These are phyloP conservation scores for Micrasema minimum DNA, from an alignment of 1,140 invertebrate genomes.

Conservation along the genomic window DNA sequence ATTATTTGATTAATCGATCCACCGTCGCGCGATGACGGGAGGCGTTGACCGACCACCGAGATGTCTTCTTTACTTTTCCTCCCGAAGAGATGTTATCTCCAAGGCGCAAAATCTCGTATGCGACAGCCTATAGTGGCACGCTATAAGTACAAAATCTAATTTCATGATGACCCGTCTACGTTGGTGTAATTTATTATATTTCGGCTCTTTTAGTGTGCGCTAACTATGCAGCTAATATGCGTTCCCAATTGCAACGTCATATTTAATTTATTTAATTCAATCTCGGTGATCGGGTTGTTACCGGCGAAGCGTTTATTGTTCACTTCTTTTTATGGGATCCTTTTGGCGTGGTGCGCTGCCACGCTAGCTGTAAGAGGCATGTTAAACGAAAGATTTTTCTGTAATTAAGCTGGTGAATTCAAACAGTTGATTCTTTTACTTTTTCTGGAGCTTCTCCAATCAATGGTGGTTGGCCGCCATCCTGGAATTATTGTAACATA, in stretches of 20 bases:
- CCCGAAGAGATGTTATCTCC: constrained; percentile 38
- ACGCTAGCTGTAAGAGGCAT: no score
- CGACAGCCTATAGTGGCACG: constrained; percentile 21
- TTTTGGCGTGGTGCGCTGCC: no score
- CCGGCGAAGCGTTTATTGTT: constrained; percentile 30
- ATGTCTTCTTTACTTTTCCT: constrained; percentile 26
- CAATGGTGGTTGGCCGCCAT: no score
- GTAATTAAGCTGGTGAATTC: no score
- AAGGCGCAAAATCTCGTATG: constrained; percentile 29
- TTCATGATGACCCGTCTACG: constrained; percentile 41
- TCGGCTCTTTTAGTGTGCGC: constrained; percentile 40
- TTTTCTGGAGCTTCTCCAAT: no score
- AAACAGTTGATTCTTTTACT: no score
- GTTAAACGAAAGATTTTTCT: no score
- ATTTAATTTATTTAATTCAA: constrained; percentile 45
- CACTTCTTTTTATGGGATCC: constrained; percentile 26
- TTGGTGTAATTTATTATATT: constrained; percentile 47
- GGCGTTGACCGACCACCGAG: constrained; percentile 39
- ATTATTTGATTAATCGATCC: constrained; percentile 29
- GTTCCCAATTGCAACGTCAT: constrained; percentile 46
- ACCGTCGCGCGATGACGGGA: constrained; percentile 29
- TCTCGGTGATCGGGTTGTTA: constrained; percentile 31
- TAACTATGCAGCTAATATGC: constrained; percentile 42
- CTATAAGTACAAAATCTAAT: constrained; percentile 43
- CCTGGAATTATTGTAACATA: no score